These are phyloP conservation scores for Sebastes aleutianus DNA, from an alignment of 2,797 vertebrate species.

Conservation along the genomic window DNA sequence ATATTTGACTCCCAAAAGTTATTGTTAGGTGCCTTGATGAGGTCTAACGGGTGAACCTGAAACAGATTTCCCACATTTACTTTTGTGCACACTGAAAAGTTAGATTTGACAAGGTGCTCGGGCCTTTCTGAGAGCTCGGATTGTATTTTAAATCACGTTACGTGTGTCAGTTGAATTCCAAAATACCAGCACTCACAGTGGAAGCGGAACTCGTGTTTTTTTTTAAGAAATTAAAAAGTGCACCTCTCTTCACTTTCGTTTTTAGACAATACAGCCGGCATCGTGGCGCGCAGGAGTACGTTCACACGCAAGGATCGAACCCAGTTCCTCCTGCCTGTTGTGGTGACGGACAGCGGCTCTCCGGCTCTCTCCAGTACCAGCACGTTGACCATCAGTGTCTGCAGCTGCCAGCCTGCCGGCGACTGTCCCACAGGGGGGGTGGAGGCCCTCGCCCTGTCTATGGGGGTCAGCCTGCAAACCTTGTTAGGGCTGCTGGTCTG, in stretches of 20 bases:
- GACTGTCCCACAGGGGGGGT: slow-evolving; percentile 79
- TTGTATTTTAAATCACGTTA: slow-evolving; percentile 46
- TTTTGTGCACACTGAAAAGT: slow-evolving; percentile 20
- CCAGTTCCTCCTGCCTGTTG: slow-evolving; percentile 85
- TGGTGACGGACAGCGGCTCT: slow-evolving; percentile 89
- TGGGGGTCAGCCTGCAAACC: slow-evolving; percentile 84
- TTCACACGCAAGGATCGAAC: slow-evolving; percentile 86
- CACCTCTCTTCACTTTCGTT: neutral
- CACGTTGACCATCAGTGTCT: slow-evolving; percentile 89
- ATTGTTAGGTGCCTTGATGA: slow-evolving; percentile 19
- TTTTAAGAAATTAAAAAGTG: slow-evolving; percentile 5
- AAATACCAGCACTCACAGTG: slow-evolving; percentile 1
- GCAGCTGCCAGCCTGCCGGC: slow-evolving; percentile 84
- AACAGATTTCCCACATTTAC: slow-evolving; percentile 16
- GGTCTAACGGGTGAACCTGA: neutral
- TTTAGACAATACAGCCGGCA: slow-evolving; percentile 93
- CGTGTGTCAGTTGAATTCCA: neutral
- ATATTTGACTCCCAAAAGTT: slow-evolving; percentile 31
- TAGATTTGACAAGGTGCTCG: slow-evolving; percentile 1
- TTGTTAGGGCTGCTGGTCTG: slow-evolving; percentile 85
- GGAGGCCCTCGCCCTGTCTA: slow-evolving; percentile 79
- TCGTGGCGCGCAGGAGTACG: slow-evolving; percentile 86
- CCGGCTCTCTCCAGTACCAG: slow-evolving; percentile 90
- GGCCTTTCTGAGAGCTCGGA: neutral
- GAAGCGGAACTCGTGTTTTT: neutral